These are phyloP conservation scores for Meloidogyne chitwoodi DNA, from an alignment of 1,140 invertebrate genomes.

Conservation along the genomic window DNA sequence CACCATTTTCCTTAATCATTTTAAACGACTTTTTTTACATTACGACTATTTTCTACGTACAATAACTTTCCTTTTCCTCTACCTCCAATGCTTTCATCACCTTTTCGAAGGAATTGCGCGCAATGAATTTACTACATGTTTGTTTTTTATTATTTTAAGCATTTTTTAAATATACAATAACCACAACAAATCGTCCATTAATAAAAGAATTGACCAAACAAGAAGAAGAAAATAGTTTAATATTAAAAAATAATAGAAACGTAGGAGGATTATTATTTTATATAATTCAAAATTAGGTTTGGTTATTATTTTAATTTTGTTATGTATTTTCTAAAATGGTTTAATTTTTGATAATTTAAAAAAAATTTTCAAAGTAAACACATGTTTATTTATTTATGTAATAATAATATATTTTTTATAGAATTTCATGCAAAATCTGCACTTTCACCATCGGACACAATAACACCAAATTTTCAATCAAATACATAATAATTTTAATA, in stretches of 20 bases:
- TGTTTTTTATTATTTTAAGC: background rate
- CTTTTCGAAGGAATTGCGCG: slow-evolving; percentile 34
- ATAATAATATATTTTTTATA: background rate
- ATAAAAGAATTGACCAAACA: background rate
- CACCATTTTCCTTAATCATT: slow-evolving; percentile 67
- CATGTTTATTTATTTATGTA: no score
- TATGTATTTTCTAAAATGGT: no score
- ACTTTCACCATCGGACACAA: background rate
- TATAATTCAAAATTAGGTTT: slow-evolving; percentile 16
- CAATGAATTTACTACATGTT: background rate
- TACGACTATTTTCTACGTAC: slow-evolving; percentile 51
- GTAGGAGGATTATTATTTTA: background rate
- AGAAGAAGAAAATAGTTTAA: no score
- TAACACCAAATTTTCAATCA: background rate
- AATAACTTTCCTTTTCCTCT: slow-evolving; percentile 59
- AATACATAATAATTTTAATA: slow-evolving; percentile 14
- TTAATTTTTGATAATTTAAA: no score
- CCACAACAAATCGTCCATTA: background rate
- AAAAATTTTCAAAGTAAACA: no score
- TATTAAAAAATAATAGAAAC: background rate
- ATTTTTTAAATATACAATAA: background rate
- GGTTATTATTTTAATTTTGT: background rate
- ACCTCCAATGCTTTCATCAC: slow-evolving; percentile 50
- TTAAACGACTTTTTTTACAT: slow-evolving; percentile 44
- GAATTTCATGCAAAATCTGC: background rate